Percentiles rank a stretch among this genome's conserved stretches.
Evolutionary conservation across 2,797 vertebrate species (phyloP).

Genomic region (Pogonophryne albipinna): DNA sequence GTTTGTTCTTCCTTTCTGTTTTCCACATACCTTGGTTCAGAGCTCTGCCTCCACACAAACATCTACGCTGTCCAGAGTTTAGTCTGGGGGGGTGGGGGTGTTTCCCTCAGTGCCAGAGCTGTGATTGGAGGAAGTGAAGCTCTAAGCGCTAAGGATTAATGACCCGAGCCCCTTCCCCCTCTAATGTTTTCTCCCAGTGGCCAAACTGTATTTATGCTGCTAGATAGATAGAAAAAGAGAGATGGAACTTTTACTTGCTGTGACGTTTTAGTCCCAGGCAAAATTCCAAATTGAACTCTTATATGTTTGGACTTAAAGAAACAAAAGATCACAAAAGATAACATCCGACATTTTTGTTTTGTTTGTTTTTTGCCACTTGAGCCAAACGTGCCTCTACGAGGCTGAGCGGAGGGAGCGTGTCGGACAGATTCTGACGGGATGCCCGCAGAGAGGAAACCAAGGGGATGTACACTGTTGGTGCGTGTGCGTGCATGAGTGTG

Average conservation of each 20-base stretch:
- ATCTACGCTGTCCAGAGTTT: conserved; percentile 89
- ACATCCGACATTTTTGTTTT: conserved; percentile 70
- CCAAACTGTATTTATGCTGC: conserved; percentile 99
- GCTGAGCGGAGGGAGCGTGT: conserved; percentile 93
- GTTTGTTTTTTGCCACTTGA: conserved; percentile 94
- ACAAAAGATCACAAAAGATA: conserved; percentile 73
- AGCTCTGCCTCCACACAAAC: conserved; percentile 68
- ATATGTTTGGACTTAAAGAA: conserved; percentile 90
- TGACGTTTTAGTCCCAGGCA: conserved; percentile 99
- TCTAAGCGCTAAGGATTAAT: conserved; percentile 86
- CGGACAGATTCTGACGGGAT: conserved; percentile 91
- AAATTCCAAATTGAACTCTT: conserved; percentile 99
- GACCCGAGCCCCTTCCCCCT: conserved; percentile 86
- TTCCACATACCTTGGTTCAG: conserved; percentile 64
- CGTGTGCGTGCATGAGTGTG: conserved; percentile 87
- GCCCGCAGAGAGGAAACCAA: conserved; percentile 91
- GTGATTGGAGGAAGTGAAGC: conserved; percentile 74
- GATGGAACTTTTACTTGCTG: conserved; percentile 93
- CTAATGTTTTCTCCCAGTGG: conserved; percentile 97
- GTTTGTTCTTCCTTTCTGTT: conserved; percentile 63
- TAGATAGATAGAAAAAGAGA: conserved; percentile 85
- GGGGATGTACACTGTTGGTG: conserved; percentile 85
- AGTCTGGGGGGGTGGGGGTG: conserved; percentile 78
- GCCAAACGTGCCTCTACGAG: conserved; percentile 99
- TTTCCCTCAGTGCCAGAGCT: conserved; percentile 91